Evolutionary conservation across 2,797 vertebrate genomes (phyloP), one percentile per base, ranked within the genome.

Genomic region (Chrosomus eos): DNA sequence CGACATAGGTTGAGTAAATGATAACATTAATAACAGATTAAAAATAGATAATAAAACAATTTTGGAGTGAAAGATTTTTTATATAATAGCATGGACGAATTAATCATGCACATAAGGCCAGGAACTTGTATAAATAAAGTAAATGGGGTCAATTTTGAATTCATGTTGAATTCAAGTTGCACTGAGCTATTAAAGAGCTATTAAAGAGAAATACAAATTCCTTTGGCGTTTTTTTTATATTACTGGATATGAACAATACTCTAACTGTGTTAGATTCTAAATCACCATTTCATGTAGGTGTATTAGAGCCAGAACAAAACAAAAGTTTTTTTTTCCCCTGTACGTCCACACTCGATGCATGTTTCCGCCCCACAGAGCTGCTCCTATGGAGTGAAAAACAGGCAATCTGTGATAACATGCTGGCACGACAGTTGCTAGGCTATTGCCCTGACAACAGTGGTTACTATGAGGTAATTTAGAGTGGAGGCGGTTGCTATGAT

Each of bases 381-480:
- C 11, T 14, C 10, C 51, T 81, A 70, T 70, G 45, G 38, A 67
- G 33, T 38, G 71, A 89, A 89, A 82, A 66, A 53, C 73, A 55
- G 70, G 66, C 80, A 83, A 75, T 76, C 86, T 88, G 83, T 85
- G 88, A 88, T 87, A 53, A 80, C 38, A 55, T 83, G 80, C 68
- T 79, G 83, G 58, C 7, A 16, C 21, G 58, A 53, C 73, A 90
- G 92, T 93, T 92, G 91, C 93, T 89, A 91, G 71, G 92, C 88
- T 87, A 91, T 92, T 72, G 0, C 33, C 58, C 36, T 62, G 62
- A 72, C 82, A 68, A 86, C 88, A 82, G 51, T 75, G 1, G 62
- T 86, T 55, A 76, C 87, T 80, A 26, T 76, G 89, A 85, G 78
- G 86, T 73, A 83, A 90, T 90, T 51, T 58, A 55, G 48, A 86